Evolutionary conservation across 2,888 invertebrate genomes (phyloP), one percentile per base, ranked within the genome.

Genomic region (Hyppa rectilinea): DNA sequence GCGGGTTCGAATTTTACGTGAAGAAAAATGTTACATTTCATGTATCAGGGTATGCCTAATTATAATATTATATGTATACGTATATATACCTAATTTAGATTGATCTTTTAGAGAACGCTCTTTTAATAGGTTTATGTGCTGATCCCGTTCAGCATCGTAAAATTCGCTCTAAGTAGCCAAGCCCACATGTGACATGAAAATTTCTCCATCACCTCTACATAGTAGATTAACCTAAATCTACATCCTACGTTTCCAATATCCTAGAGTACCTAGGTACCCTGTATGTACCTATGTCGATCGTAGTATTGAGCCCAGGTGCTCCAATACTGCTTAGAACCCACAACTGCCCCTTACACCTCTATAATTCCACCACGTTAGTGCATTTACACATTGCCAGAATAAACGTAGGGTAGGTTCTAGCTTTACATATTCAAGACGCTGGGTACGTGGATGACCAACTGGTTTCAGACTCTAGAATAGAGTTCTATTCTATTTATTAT

Each of bases 281-380:
- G 10, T 20, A 47, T 9, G 5, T 31, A 55, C 14, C 9, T 3
- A 36, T 56, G 74, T 66, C 49, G 60, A 52, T 58, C 23, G 47
- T n/a, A 0, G 10, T 38, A 59, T 53, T n/a, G 56, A 43, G 34
- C 45, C 29, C 76, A 76, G 76, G 75, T 80, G 76, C n/a, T 55
- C 40, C 47, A 52, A 66, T 61, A 31, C 66, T 40, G 60, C 26
- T 65, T 79, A 61, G 50, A 47, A 56, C 40, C 80, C 60, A 26
- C 40, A 66, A 79, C 26, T 17, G 74, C 55, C 29, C 29, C 14
- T 26, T 9, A 38, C 34, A 31, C 14, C 17, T 12, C 23, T 58
- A 47, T 31, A 53, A 40, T 40, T 36, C 10, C 29, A 47, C 36
- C 38, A 36, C 45, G 40, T 23, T 45, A 29, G n/a, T 45, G 38